Conservation (phyloP, 2,113 vertebrate species). For the Antennarius striatus region DNA sequence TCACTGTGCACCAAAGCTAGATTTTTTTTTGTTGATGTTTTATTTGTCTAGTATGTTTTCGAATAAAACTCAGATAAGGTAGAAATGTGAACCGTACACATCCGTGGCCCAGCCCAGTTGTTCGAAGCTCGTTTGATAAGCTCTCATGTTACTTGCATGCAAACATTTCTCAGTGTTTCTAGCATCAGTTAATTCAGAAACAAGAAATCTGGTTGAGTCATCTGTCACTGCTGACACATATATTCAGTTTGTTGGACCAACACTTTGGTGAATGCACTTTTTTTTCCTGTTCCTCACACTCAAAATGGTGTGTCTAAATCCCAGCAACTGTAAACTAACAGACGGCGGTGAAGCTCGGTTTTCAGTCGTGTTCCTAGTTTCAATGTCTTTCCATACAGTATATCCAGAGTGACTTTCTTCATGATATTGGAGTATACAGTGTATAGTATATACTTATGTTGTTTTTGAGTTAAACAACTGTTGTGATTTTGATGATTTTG, state of each 20-base stretch:
- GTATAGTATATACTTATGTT: constrained; percentile 55
- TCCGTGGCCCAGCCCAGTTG: constrained; percentile 48
- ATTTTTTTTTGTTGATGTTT: constrained; percentile 7
- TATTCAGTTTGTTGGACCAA: constrained; percentile 71
- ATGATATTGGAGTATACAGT: constrained; percentile 45
- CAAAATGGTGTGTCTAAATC: constrained; percentile 30
- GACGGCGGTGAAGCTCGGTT: constrained; percentile 52
- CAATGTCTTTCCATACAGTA: constrained; percentile 37
- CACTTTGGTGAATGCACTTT: constrained; percentile 69
- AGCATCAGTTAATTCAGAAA: constrained; percentile 32
- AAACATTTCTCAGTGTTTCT: constrained; percentile 56
- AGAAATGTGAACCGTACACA: constrained; percentile 69
- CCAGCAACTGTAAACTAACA: constrained; percentile 53
- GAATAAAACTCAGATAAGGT: constrained; percentile 44
- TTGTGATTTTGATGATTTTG: constrained; percentile 56
- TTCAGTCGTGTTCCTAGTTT: constrained; percentile 41
- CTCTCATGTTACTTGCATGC: constrained; percentile 58
- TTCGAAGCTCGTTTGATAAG: constrained; percentile 58
- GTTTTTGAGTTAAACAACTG: constrained; percentile 34
- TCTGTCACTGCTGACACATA: constrained; percentile 42
- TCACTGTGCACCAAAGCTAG: constrained; percentile 42
- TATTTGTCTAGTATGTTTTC: constrained; percentile 40
- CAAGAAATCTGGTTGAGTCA: constrained; percentile 34
- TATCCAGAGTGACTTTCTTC: constrained; percentile 43
- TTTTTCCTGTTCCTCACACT: constrained; percentile 48